Conservation (phyloP, 2,113 vertebrate genomes). For the Catharus fuscescens region DNA sequence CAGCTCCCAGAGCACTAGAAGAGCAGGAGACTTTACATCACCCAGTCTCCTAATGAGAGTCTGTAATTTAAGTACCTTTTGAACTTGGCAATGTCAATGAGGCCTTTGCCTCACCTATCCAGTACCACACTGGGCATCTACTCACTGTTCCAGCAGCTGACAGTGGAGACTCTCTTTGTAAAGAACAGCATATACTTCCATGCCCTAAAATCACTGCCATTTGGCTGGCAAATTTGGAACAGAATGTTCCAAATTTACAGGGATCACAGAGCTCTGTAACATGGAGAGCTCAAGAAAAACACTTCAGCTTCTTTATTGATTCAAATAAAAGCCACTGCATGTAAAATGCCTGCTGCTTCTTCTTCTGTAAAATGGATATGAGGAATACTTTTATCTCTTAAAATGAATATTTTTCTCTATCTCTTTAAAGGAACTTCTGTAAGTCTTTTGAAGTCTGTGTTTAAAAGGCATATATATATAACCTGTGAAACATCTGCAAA, state of each 20-base stretch:
- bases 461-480: neutral
- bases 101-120: neutral
- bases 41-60: neutral
- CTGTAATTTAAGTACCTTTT: neutral
- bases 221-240: neutral
- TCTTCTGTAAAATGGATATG: neutral
- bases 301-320: neutral
- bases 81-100: neutral
- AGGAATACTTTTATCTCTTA: neutral
- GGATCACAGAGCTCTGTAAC: neutral
- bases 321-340: neutral
- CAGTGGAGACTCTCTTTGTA: neutral
- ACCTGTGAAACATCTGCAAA: neutral
- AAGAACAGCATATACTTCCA: neutral
- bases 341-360: neutral
- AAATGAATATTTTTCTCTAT: neutral
- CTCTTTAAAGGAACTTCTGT: neutral
- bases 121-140: neutral
- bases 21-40: neutral
- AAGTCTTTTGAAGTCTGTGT: neutral
- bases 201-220: neutral
- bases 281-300: neutral
- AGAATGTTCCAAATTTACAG: neutral
- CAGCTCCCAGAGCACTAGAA: neutral
- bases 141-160: neutral